phyloP scores from a whole-genome alignment of 2,797 vertebrate species.

The Ambastaia sidthimunki region DNA sequence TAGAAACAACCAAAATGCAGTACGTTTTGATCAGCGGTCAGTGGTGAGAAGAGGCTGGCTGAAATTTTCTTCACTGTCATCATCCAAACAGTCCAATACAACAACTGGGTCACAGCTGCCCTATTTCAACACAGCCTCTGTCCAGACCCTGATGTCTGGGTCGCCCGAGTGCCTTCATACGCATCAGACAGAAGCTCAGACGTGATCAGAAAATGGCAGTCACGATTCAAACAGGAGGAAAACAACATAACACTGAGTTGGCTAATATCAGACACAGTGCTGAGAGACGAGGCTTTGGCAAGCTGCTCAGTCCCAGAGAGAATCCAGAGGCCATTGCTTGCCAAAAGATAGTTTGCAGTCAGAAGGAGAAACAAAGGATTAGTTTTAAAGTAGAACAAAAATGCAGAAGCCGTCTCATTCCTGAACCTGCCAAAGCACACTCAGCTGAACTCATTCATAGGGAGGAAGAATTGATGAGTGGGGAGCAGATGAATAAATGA shows the following conservation, averaged over 20 bases:
- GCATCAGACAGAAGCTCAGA: constrained; percentile 20
- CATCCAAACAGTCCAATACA: constrained; percentile 19
- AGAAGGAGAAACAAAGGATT: constrained; percentile 54
- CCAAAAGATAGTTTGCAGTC: constrained; percentile 52
- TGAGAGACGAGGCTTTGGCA: constrained; percentile 50
- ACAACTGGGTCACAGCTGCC: constrained; percentile 33
- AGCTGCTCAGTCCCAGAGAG: constrained; percentile 13
- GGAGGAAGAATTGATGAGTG: constrained; percentile 35
- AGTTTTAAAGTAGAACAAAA: constrained; percentile 56
- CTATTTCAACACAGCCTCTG: constrained; percentile 25
- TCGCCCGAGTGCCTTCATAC: background rate
- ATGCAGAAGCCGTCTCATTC: constrained; percentile 25
- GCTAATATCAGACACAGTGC: constrained; percentile 39
- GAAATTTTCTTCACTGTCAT: constrained; percentile 20
- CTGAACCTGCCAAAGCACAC: constrained; percentile 36
- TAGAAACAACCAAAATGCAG: background rate
- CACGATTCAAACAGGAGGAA: constrained; percentile 49
- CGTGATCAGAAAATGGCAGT: constrained; percentile 34
- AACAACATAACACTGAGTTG: constrained; percentile 29
- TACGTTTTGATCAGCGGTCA: background rate
- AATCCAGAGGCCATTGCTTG: constrained; percentile 43
- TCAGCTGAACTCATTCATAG: constrained; percentile 50
- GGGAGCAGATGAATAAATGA: constrained; percentile 45
- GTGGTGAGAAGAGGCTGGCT: constrained; percentile 4
- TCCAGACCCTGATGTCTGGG: constrained; percentile 13